Evolutionary conservation across 1,140 invertebrate genomes (phyloP).

Genomic region (Cotesia vestalis): DNA sequence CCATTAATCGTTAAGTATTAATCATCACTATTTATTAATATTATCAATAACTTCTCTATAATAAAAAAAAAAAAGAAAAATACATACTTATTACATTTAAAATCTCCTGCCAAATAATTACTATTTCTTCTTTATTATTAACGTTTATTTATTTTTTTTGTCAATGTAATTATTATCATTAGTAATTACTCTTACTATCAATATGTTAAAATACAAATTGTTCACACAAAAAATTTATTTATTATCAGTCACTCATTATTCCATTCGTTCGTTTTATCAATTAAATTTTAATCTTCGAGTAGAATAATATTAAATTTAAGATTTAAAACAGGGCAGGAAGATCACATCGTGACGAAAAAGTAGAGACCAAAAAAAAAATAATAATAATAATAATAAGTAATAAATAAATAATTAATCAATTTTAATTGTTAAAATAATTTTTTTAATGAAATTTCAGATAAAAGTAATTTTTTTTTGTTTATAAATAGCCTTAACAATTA

Average conservation of each 20-base stretch:
- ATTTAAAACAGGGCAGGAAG: background rate
- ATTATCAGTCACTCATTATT: background rate
- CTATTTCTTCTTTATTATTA: conserved; percentile 1
- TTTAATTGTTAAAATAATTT: too few relatives aligned
- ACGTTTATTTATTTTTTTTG: background rate
- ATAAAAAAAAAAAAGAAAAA: too few relatives aligned
- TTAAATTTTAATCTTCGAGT: too few relatives aligned
- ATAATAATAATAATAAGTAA: too few relatives aligned
- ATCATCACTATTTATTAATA: background rate
- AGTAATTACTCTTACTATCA: conserved; percentile 65
- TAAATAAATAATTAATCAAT: too few relatives aligned
- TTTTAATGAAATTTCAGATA: too few relatives aligned
- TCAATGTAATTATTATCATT: conserved; percentile 47
- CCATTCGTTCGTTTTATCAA: conserved; percentile 55
- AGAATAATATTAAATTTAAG: conserved; percentile 44
- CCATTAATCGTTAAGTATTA: background rate
- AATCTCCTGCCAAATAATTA: background rate
- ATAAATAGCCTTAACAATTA: too few relatives aligned
- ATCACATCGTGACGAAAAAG: too few relatives aligned
- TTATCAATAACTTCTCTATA: too few relatives aligned
- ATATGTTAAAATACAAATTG: conserved; percentile 68
- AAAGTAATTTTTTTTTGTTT: too few relatives aligned
- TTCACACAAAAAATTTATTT: conserved; percentile 57
- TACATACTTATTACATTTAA: too few relatives aligned
- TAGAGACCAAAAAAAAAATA: too few relatives aligned